These are phyloP conservation scores for Saccostrea echinata DNA, from an alignment of 1,140 invertebrate genomes.

Conservation along the genomic window DNA sequence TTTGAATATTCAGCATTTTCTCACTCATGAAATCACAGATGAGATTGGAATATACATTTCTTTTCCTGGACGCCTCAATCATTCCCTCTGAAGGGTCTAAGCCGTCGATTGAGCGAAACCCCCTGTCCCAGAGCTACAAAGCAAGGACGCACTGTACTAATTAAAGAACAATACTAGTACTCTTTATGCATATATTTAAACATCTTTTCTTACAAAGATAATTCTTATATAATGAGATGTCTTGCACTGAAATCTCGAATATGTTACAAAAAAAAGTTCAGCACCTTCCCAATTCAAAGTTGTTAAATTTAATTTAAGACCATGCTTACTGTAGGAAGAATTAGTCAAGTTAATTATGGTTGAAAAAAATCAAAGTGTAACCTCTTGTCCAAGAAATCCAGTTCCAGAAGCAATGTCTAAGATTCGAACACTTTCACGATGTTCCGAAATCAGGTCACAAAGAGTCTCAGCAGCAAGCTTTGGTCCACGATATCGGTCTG, in stretches of 20 bases:
- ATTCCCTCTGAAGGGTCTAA: conserved; percentile 75
- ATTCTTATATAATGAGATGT: too few relatives aligned
- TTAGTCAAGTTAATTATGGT: too few relatives aligned
- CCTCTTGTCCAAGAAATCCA: conserved; percentile 74
- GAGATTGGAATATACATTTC: conserved; percentile 70
- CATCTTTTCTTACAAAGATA: too few relatives aligned
- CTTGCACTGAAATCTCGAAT: too few relatives aligned
- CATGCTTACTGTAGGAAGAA: too few relatives aligned
- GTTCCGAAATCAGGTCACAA: conserved; percentile 18
- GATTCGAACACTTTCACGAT: conserved; percentile 54
- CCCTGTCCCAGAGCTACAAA: conserved; percentile 64
- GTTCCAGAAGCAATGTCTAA: conserved; percentile 78
- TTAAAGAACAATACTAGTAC: too few relatives aligned
- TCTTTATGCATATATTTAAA: too few relatives aligned
- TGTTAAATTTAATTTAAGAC: too few relatives aligned
- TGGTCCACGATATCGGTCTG: conserved; percentile 55
- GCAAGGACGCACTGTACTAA: too few relatives aligned
- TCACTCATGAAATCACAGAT: conserved; percentile 66
- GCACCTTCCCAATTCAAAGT: too few relatives aligned
- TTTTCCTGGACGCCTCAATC: conserved; percentile 72
- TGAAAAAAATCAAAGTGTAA: not conserved
- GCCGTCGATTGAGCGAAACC: conserved; percentile 71
- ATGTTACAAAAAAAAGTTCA: too few relatives aligned
- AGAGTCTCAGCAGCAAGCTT: conserved; percentile 46
- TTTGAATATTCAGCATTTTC: conserved; percentile 42